Evolutionary conservation across 2,888 invertebrate genomes (phyloP), one percentile per base, ranked within the genome.

Genomic region (Ellobium chinense): DNA sequence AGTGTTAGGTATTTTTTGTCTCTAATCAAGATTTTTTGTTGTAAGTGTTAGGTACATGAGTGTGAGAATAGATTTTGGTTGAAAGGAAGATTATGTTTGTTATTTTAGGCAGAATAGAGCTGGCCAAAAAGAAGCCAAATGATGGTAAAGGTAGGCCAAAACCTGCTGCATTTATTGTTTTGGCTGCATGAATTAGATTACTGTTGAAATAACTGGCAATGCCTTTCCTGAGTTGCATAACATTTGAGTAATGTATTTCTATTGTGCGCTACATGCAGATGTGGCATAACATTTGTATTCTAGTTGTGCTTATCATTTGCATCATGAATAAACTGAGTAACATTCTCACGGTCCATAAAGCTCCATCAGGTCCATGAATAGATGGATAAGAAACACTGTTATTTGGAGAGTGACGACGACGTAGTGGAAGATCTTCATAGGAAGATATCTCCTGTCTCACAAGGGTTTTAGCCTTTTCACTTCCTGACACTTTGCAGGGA

Each of bases 71-170:
- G 62, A 27, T 14, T 14, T 65, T 34, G 5, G 31, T 14, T 21
- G 31, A 68, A 34, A 34, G 5, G 27, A 31, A 70, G 54, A 34
- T 12, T 69, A 31, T 77, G 31, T 77, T 69, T 77, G 56, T 60
- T 69, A 36, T 77, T 77, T 56, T 77, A 77, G 77, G 69, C 77
- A 31, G 69, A 69, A 77, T 77, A 77, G 77, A 77, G 24, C 68
- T 31, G 37, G 68, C 77, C 36, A 77, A 77, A 77, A 77, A 77
- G 69, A 68, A 69, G 34, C 54, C 68, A 54, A 58, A 58, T 68
- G 77, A 77, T 29, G 77, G 77, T 65, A 77, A 77, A 77, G 77
- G 77, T 77, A 77, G 77, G 77, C 9, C 12, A 65, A 58, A 63
- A 63, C 27, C n/a, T 39, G 18, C 46, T 63, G 63, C 63, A 63